Evolutionary conservation across 2,888 invertebrate genomes (phyloP), one percentile per base, ranked within the genome.

Genomic region (Vandiemenella viatica): DNA sequence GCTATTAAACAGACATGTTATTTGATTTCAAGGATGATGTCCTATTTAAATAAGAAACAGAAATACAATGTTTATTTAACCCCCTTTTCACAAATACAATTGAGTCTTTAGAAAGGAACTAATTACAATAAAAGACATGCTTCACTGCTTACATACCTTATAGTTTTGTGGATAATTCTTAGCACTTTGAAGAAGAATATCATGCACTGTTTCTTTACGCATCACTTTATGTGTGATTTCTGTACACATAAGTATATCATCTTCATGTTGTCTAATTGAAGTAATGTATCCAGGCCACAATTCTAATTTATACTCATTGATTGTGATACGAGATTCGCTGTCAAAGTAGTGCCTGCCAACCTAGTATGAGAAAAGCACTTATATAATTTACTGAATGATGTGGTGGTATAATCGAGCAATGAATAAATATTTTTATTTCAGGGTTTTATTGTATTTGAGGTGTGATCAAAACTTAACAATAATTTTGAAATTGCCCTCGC

Each of bases 241-340:
- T 0, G 79, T 72, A 45, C 83, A 83, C 70, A 93, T 70, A 7
- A 92, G 65, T 13, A 92, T 73, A 1, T 76, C 69, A 0, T 71
- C 65, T 61, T 93, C 92, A 61, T 86, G 83, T 57, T 88, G 85
- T 1, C 87, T 75, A 37, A 92, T 88, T 0, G 86, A 81, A 0
- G 91, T 89, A n/a, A 79, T 69, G 56, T 84, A 87, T 0, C 89
- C 89, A 0, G 88, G 88, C 86, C 87, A 87, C 1, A 90, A 64
- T 61, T 86, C 80, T 10, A 90, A 60, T 40, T 68, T 73, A 53
- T 70, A 74, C 20, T 84, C 76, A 0, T 68, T 71, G 0, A 85
- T 67, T 26, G 74, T 68, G 41, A 80, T n/a, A 13, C n/a, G 10
- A n/a, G 13, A 32, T 32, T 32, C n/a, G 32, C 13, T n/a, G n/a